Conservation (phyloP, 2,797 vertebrate species). For the Chaenodraco wilsoni region DNA sequence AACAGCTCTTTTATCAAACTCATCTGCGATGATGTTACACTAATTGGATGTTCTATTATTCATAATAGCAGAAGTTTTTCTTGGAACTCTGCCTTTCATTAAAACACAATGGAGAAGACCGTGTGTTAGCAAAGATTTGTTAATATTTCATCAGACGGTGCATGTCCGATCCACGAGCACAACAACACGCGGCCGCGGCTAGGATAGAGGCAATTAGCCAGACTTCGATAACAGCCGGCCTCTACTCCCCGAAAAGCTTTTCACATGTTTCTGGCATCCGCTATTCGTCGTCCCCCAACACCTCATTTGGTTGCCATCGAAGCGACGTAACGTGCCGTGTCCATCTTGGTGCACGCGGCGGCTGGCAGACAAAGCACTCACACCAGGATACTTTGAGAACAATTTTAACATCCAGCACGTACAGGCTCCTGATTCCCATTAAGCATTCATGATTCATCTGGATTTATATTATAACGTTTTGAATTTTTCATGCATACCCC, state of each 20-base stretch:
- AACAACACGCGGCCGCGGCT: slow-evolving; percentile 60
- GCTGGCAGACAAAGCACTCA: slow-evolving; percentile 37
- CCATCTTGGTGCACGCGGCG: slow-evolving; percentile 32
- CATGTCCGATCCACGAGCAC: slow-evolving; percentile 61
- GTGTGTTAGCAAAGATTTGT: slow-evolving; percentile 64
- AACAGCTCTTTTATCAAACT: slow-evolving; percentile 61
- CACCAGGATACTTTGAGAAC: slow-evolving; percentile 65
- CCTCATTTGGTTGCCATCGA: slow-evolving; percentile 56
- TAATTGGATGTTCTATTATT: slow-evolving; percentile 80
- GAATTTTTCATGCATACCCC: slow-evolving; percentile 81
- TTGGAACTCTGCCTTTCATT: slow-evolving; percentile 67
- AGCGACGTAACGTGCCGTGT: slow-evolving; percentile 31
- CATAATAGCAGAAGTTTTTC: slow-evolving; percentile 67
- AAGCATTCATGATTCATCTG: slow-evolving; percentile 87
- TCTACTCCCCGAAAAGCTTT: slow-evolving; percentile 72
- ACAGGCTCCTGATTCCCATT: slow-evolving; percentile 75
- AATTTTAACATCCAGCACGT: slow-evolving; percentile 71
- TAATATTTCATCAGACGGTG: slow-evolving; percentile 75
- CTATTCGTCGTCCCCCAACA: slow-evolving; percentile 59
- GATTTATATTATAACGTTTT: slow-evolving; percentile 84
- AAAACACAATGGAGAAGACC: slow-evolving; percentile 66
- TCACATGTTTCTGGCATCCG: slow-evolving; percentile 69
- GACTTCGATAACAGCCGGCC: slow-evolving; percentile 70
- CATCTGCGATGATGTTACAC: slow-evolving; percentile 62
- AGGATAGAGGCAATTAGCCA: slow-evolving; percentile 71